Evolutionary conservation across 2,797 vertebrate genomes (phyloP), one percentile per base, ranked within the genome.

Genomic region (Chaenodraco wilsoni): DNA sequence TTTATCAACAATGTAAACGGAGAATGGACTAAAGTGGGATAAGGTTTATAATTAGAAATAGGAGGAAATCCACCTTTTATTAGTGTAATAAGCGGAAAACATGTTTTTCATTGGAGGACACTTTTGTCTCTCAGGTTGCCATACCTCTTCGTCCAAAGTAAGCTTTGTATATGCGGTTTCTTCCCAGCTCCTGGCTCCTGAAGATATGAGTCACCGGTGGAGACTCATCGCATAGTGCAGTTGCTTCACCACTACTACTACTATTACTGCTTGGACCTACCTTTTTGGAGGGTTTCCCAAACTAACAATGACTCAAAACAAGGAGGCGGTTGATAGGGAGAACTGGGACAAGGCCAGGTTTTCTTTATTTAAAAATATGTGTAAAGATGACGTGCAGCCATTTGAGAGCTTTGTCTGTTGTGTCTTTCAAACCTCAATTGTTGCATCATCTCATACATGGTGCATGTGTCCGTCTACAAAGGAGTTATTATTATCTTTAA

Each of bases 281-380:
- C 23, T 15, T 71, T 79, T 79, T 84, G 82, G 81, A 86, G 59
- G 16, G 45, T 50, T 79, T 78, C 82, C 83, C 76, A 81, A 79
- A 60, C 15, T 8, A 15, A n/a, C 50, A 72, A 68, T 73, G 76
- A 85, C 74, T 89, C 69, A 83, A 74, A 79, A 79, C 65, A 63
- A 59, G 69, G 37, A 56, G 55, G 23, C n/a, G 23, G 57, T 70
- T 79, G 71, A 82, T 68, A 23, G 11, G 11, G 19, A 58, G 57
- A 69, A 46, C 50, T 81, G 78, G 79, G 65, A 81, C 41, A 17
- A 3, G 52, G 77, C 63, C 72, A 72, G 37, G 43, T 8, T 68
- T 69, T 37, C 8, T 76, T 64, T 59, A 66, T 3, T 23, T 9
- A 17, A 60, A 27, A 10, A 33, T 12, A 40, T 12, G 10, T 52